Percentiles rank a stretch among this genome's conserved stretches.
Conservation (phyloP, 2,888 invertebrate genomes). For the Aproaerema taeniolella region DNA sequence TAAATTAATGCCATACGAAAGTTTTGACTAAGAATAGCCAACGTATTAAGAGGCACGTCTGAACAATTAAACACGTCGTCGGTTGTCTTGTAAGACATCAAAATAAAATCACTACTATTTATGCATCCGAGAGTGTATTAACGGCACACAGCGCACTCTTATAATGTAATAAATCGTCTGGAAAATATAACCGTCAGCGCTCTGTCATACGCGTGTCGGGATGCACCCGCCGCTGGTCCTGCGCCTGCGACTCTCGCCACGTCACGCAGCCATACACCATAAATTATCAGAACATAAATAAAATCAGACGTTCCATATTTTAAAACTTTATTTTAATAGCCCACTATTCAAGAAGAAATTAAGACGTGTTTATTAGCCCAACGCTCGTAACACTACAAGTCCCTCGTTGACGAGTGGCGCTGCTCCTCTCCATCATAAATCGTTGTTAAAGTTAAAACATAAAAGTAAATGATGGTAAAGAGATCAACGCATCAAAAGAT, state of each 20-base stretch:
- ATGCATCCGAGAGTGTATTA: conserved; percentile 69
- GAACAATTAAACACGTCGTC: conserved; percentile 71
- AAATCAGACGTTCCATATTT: conserved; percentile 72
- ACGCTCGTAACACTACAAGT: conserved; percentile 66
- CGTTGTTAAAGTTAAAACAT: too few species aligned
- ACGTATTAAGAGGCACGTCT: conserved; percentile 54
- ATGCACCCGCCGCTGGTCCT: conserved; percentile 30
- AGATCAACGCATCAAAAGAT: too few species aligned
- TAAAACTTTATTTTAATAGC: conserved; percentile 74
- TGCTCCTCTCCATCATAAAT: conserved; percentile 50
- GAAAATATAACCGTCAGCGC: conserved; percentile 74
- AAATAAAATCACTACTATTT: conserved; percentile 75
- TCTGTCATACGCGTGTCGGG: conserved; percentile 62
- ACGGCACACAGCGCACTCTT: conserved; percentile 65
- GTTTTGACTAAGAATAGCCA: conserved; percentile 58
- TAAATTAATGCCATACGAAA: conserved; percentile 44
- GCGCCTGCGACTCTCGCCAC: conserved; percentile 28
- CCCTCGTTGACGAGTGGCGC: conserved; percentile 58
- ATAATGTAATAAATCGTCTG: conserved; percentile 76
- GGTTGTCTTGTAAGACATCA: conserved; percentile 72
- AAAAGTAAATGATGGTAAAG: conserved; percentile 7
- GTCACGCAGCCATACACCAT: conserved; percentile 56
- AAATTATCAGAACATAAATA: conserved; percentile 68
- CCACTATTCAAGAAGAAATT: conserved; percentile 70
- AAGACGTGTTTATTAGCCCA: conserved; percentile 72